These are phyloP conservation scores for Tetramorium simillimum DNA, from an alignment of 1,140 invertebrate species.

Conservation along the genomic window DNA sequence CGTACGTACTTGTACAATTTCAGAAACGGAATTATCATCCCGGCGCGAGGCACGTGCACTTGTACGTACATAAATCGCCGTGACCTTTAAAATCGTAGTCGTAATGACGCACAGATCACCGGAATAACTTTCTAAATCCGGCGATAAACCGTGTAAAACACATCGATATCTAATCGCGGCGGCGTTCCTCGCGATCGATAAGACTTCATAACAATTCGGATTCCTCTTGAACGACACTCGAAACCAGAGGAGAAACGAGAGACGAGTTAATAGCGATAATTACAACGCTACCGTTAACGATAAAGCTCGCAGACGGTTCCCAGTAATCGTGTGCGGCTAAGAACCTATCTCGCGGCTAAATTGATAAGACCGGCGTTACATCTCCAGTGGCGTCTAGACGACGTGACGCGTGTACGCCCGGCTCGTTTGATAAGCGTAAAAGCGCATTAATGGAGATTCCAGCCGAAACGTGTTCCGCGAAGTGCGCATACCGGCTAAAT, in stretches of 20 bases:
- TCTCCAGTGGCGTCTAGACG: not conserved
- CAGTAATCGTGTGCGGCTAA: not conserved
- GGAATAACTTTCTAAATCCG: constrained; percentile 33
- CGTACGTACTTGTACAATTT: not conserved
- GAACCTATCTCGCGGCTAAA: not conserved
- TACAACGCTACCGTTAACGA: constrained; percentile 6
- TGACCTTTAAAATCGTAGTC: not conserved
- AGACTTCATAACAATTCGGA: not conserved
- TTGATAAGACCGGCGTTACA: constrained; percentile 22
- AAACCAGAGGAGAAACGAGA: not conserved
- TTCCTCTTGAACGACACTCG: not conserved
- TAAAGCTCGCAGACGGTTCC: not conserved
- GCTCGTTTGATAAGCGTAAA: constrained; percentile 10
- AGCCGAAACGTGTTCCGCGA: not conserved
- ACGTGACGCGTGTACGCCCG: not conserved
- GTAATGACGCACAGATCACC: not conserved
- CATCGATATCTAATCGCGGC: constrained; percentile 28
- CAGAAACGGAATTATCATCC: not conserved
- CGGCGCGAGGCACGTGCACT: not conserved
- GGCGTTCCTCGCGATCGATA: constrained; percentile 26
- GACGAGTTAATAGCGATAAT: constrained; percentile 7
- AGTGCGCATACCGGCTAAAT: not conserved
- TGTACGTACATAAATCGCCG: not conserved
- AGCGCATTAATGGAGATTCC: not conserved
- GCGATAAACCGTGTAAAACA: not conserved